Base-by-base conservation (phyloP, 2,888 invertebrate genomes). In the Caradrina kadenii region DNA sequence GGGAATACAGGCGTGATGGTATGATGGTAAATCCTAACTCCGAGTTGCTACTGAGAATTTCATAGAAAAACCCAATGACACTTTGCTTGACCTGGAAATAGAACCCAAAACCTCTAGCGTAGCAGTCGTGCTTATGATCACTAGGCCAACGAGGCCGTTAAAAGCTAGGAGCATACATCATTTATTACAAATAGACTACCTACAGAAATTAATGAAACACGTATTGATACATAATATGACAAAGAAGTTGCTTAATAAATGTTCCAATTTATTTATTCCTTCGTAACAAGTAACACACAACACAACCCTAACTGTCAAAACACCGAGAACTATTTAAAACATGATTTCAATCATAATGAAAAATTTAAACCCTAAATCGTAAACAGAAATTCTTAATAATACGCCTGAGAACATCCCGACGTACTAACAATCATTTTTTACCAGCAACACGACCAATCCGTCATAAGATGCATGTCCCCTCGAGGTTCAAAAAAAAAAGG, bases 381-480 rank as follows among this genome's bases (percentile, higher is more conserved):
- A 54, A 66, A 72, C 59, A 69, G 26, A 58, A 59, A 53, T 65
- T 7, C 35, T 58, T 53, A 69, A 74, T 60, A 81, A 80, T 67
- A 69, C 56, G 69, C 75, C 70, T 81, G 82, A 86, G 83, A 83
- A 83, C 64, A 74, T 76, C 66, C 63, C 64, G 80, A 76, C 83
- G 86, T 82, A 85, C 78, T 88, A 73, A 64, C 62, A 65, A 70
- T 63, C n/a, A 87, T 90, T 90, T 90, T 88, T 85, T 86, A 81
- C 71, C 85, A 81, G 71, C 81, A 84, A 87, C 85, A 83, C 85
- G 86, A 86, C 89, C 93, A 91, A 95, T 95, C 94, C 89, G 93
- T 95, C 95, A 94, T 91, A 92, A 82, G 87, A 90, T 81, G 82
- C 74, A 80, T 83, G 84, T 85, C 87, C 91, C 92, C 88, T 75